A percentile compares a stretch with the other conserved stretches of the same genome.
Evolutionary conservation across 1,140 invertebrate genomes (phyloP).

Genomic region (Oncopeltus fasciatus): DNA sequence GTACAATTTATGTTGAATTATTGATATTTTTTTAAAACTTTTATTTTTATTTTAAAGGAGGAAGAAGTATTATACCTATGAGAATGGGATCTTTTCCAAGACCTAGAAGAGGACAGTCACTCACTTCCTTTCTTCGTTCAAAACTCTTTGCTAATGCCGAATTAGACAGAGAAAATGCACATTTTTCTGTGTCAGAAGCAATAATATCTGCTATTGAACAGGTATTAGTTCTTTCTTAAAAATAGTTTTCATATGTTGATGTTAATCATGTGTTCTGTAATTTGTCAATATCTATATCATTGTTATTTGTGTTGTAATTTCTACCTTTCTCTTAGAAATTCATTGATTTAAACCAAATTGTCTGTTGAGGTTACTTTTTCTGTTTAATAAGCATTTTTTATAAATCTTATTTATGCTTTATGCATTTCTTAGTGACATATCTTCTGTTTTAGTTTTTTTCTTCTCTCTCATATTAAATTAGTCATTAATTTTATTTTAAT

Average conservation of each 20-base stretch:
- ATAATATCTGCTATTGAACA: constrained; percentile 71
- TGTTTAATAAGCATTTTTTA: too few relatives aligned
- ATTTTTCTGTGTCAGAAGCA: constrained; percentile 72
- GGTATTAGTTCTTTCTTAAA: constrained; percentile 26
- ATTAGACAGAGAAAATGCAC: constrained; percentile 71
- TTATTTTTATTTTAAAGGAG: too few relatives aligned
- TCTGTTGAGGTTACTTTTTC: too few relatives aligned
- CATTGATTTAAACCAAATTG: too few relatives aligned
- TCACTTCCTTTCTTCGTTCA: constrained; percentile 57
- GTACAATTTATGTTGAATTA: too few relatives aligned
- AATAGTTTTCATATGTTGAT: background rate
- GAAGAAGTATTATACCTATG: constrained; percentile 31
- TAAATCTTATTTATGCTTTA: too few relatives aligned
- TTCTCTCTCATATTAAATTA: too few relatives aligned
- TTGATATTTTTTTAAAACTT: too few relatives aligned
- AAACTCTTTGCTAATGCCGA: constrained; percentile 60
- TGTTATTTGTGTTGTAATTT: background rate
- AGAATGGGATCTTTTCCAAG: constrained; percentile 43
- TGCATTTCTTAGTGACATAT: too few relatives aligned
- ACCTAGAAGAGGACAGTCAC: constrained; percentile 54
- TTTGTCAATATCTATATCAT: background rate
- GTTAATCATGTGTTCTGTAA: background rate
- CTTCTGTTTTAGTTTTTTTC: too few relatives aligned
- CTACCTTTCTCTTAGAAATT: too few relatives aligned
- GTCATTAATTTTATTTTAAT: too few relatives aligned